Conservation (phyloP, 2,113 vertebrate genomes). For the Tapirus terrestris region DNA sequence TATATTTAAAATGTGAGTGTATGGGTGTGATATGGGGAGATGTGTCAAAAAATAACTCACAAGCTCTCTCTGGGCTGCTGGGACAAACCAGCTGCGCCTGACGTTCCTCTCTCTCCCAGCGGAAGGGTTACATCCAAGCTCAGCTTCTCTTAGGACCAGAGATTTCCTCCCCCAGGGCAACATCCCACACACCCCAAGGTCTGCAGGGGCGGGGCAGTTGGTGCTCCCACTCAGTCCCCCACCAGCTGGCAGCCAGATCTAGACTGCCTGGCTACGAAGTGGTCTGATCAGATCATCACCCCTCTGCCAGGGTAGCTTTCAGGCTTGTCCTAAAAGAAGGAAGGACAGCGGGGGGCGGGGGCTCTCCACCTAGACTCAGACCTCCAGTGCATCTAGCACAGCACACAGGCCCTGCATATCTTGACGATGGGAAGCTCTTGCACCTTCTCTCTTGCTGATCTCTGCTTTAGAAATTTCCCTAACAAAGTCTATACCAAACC, state of each 20-base stretch:
- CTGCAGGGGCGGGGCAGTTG: background rate
- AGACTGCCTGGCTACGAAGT: background rate
- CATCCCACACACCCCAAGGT: background rate
- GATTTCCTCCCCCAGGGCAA: background rate
- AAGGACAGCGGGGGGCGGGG: accelerated
- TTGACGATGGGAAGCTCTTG: background rate
- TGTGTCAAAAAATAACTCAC: background rate
- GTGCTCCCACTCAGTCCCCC: background rate
- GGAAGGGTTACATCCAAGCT: background rate
- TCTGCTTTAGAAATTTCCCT: background rate
- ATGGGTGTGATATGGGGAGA: background rate
- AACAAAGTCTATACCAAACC: background rate
- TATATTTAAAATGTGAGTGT: background rate
- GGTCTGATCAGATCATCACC: background rate
- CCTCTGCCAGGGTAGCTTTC: background rate
- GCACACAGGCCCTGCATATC: background rate
- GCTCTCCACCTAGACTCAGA: background rate
- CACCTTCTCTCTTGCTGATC: background rate
- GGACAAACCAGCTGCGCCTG: background rate
- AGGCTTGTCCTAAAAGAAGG: background rate
- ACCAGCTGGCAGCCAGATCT: background rate
- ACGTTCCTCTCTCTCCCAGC: background rate
- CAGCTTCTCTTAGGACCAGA: background rate
- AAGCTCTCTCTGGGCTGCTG: background rate
- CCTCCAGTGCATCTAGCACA: background rate